These are phyloP conservation scores for Atherinomorus stipes DNA, from an alignment of 2,113 vertebrate genomes.

Conservation along the genomic window DNA sequence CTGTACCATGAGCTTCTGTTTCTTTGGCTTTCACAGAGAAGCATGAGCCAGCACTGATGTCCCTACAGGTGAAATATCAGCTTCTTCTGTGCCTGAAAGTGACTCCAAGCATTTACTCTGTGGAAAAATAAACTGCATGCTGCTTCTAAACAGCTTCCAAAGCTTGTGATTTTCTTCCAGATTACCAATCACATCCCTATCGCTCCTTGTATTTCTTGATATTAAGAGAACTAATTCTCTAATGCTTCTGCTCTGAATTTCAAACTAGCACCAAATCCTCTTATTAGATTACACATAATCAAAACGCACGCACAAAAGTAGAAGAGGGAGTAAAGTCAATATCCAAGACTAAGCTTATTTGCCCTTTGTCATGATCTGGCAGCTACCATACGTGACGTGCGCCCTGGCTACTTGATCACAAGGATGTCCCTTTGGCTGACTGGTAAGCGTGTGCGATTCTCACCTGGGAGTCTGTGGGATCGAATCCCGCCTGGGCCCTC, in stretches of 20 bases:
- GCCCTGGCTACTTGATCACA: too few relatives aligned
- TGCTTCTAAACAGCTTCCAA: conserved; percentile 25
- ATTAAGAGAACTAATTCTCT: conserved; percentile 43
- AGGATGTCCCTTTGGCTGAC: too few relatives aligned
- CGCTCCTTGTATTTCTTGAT: conserved; percentile 32
- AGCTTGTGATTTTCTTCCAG: conserved; percentile 37
- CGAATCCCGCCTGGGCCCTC: too few relatives aligned
- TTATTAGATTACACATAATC: conserved; percentile 66
- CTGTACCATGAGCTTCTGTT: too few relatives aligned
- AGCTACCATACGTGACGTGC: too few relatives aligned
- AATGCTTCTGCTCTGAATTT: conserved; percentile 53
- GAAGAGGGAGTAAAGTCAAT: conserved; percentile 34
- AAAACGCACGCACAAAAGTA: conserved; percentile 52
- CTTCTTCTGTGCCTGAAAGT: not conserved
- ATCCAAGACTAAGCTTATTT: conserved; percentile 63
- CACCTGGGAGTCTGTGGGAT: too few relatives aligned
- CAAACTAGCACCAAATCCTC: conserved; percentile 58
- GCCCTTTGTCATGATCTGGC: conserved; percentile 55
- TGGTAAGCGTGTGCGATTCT: too few relatives aligned
- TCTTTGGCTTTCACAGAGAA: not conserved
- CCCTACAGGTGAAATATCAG: not conserved
- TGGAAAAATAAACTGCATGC: too few relatives aligned
- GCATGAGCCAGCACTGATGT: not conserved
- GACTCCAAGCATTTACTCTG: conserved; percentile 16
- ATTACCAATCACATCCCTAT: conserved; percentile 18